These are phyloP conservation scores for Athripsodes cinereus DNA, from an alignment of 2,888 invertebrate species.

Conservation along the genomic window DNA sequence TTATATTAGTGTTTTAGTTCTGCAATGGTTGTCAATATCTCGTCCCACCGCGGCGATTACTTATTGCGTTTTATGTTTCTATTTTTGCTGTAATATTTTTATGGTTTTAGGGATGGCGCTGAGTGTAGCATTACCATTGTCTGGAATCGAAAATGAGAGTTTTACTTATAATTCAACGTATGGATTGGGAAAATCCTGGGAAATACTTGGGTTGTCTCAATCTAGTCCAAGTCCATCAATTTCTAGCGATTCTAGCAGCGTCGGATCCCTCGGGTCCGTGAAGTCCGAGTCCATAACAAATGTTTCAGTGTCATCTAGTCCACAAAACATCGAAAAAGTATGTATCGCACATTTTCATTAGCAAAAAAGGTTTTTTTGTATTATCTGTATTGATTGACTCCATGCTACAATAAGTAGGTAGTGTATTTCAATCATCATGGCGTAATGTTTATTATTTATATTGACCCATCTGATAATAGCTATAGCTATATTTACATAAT, in stretches of 20 bases:
- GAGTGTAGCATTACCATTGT: constrained; percentile 54
- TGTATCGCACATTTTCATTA: no score
- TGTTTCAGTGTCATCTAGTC: constrained; percentile 46
- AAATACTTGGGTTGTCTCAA: constrained; percentile 35
- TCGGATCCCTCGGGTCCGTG: constrained; percentile 52
- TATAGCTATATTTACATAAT: background rate
- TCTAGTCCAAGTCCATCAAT: constrained; percentile 52
- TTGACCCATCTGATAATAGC: background rate
- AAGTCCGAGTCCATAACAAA: constrained; percentile 47
- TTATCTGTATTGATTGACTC: no score
- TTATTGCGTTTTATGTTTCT: constrained; percentile 6
- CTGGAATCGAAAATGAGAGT: constrained; percentile 50
- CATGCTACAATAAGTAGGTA: no score
- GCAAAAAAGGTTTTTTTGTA: no score
- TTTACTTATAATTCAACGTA: constrained; percentile 47
- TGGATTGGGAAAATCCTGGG: constrained; percentile 34
- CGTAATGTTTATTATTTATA: no score
- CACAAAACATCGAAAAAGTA: constrained; percentile 51
- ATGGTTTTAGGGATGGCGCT: constrained; percentile 53
- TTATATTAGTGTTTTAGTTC: background rate
- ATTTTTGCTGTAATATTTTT: constrained; percentile 3
- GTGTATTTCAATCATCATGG: no score
- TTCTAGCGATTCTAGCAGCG: constrained; percentile 58
- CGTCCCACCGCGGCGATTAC: constrained; percentile 16
- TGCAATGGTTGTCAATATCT: constrained; percentile 19